A percentile compares a stretch with the other conserved stretches of the same genome.
phyloP scores from a whole-genome alignment of 1,140 invertebrate species.

The Bathynomus jamesi region DNA sequence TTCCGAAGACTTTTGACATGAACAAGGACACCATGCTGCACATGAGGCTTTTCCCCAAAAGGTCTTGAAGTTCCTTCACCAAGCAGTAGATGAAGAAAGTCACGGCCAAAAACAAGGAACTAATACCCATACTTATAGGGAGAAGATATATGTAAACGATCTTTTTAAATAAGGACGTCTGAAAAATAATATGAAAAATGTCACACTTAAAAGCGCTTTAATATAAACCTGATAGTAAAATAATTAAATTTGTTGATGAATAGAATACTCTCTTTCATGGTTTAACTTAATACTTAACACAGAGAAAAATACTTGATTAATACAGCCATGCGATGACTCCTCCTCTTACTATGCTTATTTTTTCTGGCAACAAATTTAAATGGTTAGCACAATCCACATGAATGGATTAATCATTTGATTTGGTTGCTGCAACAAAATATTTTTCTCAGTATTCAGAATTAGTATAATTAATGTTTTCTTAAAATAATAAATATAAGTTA shows the following conservation, averaged over 20 bases:
- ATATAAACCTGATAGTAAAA: background rate
- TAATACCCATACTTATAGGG: background rate
- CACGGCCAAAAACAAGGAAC: background rate
- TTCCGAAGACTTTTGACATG: background rate
- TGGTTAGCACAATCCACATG: too few relatives aligned
- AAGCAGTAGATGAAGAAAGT: background rate
- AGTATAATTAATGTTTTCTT: too few relatives aligned
- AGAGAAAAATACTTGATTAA: background rate
- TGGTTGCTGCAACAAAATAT: too few relatives aligned
- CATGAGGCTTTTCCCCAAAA: background rate
- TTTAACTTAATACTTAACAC: background rate
- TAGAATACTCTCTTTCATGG: background rate
- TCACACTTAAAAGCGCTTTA: background rate
- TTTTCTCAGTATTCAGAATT: too few relatives aligned
- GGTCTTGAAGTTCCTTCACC: background rate
- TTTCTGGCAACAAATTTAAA: too few relatives aligned
- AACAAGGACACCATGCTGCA: background rate
- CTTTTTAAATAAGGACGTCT: background rate
- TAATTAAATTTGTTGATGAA: background rate
- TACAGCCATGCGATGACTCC: background rate
- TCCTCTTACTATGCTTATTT: too few relatives aligned
- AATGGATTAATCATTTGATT: too few relatives aligned
- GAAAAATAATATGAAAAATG: background rate
- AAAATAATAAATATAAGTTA: too few relatives aligned
- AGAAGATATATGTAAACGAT: background rate